phyloP scores from a whole-genome alignment of 1,140 invertebrate species.

The Drosophila yakuba region DNA sequence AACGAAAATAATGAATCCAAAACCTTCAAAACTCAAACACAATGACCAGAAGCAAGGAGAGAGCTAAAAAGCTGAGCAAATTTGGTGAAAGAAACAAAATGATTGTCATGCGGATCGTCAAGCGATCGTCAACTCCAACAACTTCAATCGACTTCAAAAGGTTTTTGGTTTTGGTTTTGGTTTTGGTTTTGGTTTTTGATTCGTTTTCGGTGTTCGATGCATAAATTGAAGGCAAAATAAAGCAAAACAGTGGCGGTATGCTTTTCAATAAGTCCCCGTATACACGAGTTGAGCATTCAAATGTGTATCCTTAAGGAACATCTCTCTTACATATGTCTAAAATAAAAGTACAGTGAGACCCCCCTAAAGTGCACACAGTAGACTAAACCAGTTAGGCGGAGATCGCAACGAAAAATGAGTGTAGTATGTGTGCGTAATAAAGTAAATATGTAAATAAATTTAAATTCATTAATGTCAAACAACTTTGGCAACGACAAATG shows the following conservation, averaged over 20 bases:
- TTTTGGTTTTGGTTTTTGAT: slow-evolving; percentile 14
- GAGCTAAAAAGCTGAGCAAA: slow-evolving; percentile 12
- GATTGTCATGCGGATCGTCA: slow-evolving; percentile 48
- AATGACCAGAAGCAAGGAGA: slow-evolving; percentile 36
- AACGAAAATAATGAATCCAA: slow-evolving; percentile 2
- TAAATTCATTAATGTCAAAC: slow-evolving; percentile 74
- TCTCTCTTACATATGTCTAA: neutral
- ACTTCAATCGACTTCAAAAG: slow-evolving; percentile 7
- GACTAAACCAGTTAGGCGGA: slow-evolving; percentile 35
- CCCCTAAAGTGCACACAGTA: slow-evolving; percentile 37
- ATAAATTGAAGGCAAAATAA: slow-evolving; percentile 60
- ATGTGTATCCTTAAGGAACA: neutral
- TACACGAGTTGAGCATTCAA: neutral
- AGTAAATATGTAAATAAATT: slow-evolving; percentile 79
- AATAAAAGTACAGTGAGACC: neutral
- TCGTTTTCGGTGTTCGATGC: slow-evolving; percentile 44
- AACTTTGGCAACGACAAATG: slow-evolving; percentile 52
- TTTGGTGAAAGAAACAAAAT: slow-evolving; percentile 11
- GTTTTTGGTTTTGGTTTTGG: slow-evolving; percentile 14
- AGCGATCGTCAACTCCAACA: slow-evolving; percentile 28
- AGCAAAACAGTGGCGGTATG: slow-evolving; percentile 3
- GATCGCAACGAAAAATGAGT: slow-evolving; percentile 14
- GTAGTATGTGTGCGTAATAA: slow-evolving; percentile 52
- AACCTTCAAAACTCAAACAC: slow-evolving; percentile 53
- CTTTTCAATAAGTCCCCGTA: too few relatives aligned